Conservation (phyloP, 2,888 invertebrate genomes). For the Caenorhabditis japonica region DNA sequence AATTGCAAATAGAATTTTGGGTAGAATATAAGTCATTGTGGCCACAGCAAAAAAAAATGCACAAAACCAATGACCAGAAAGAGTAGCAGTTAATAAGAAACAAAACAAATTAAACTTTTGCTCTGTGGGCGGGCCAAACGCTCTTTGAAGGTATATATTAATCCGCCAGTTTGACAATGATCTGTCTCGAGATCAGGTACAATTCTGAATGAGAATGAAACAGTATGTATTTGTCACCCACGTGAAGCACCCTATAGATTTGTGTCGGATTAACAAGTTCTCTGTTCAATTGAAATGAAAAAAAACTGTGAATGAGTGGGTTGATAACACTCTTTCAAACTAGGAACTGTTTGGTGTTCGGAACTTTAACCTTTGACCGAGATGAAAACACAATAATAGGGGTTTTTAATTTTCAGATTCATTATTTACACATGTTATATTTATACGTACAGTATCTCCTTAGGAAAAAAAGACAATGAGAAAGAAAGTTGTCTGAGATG, state of each 20-base stretch:
- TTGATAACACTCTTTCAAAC: conserved; percentile 26
- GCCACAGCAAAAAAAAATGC: background rate
- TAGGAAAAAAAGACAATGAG: conserved; percentile 26
- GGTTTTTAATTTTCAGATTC: no score
- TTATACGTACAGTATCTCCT: conserved; percentile 2
- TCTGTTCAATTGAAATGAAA: conserved; percentile 2
- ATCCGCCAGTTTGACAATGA: conserved; percentile 23
- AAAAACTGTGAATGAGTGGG: conserved; percentile 17
- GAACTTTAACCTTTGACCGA: conserved; percentile 19
- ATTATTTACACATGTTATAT: no score
- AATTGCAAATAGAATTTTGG: conserved; percentile 32
- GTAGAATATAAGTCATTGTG: conserved; percentile 20
- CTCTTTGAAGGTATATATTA: conserved; percentile 27
- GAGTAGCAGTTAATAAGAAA: background rate
- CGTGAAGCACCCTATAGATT: conserved; percentile 9
- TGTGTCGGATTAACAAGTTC: conserved; percentile 13
- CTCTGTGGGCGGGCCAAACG: conserved; percentile 15
- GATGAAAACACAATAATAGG: background rate
- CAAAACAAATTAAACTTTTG: no score
- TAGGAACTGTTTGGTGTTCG: conserved; percentile 11
- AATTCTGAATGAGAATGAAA: conserved; percentile 21
- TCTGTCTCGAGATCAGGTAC: conserved; percentile 37
- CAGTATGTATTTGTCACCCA: conserved; percentile 28
- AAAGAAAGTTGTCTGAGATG: conserved; percentile 13
- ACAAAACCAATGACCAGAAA: no score